Conservation (phyloP, 1,140 invertebrate genomes). For the Frieseomelitta varia region DNA sequence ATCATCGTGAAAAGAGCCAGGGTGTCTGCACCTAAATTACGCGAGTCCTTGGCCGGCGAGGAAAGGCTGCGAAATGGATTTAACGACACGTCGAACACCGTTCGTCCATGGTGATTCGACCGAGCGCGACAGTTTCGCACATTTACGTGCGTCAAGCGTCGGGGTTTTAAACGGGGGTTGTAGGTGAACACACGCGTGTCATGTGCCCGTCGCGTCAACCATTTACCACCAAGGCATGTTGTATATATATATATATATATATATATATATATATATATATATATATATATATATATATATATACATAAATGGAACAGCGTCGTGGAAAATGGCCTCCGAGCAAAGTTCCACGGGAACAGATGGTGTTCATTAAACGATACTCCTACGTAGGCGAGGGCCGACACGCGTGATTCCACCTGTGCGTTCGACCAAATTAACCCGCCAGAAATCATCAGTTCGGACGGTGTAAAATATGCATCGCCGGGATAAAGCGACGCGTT, state of each 20-base stretch:
- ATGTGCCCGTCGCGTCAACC: no score
- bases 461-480: background rate
- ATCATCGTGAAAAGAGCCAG: background rate
- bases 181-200: background rate
- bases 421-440: background rate
- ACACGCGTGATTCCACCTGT: background rate
- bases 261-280: background rate
- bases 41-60: background rate
- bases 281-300: background rate
- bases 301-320: background rate
- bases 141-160: conserved; percentile 1
- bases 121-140: conserved; percentile 29
- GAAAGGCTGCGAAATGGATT: conserved; percentile 12
- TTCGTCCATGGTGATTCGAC: conserved; percentile 16
- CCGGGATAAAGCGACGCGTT: no score
- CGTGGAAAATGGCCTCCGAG: background rate
- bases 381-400: background rate
- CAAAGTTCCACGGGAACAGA: conserved; percentile 26
- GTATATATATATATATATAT: no score
- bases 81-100: conserved; percentile 33
- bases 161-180: conserved; percentile 1
- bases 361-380: conserved; percentile 43
- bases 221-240: background rate
- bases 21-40: background rate
- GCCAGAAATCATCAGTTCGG: background rate